Base-by-base conservation (phyloP, 2,113 vertebrate species). In the Bubo blakistoni region DNA sequence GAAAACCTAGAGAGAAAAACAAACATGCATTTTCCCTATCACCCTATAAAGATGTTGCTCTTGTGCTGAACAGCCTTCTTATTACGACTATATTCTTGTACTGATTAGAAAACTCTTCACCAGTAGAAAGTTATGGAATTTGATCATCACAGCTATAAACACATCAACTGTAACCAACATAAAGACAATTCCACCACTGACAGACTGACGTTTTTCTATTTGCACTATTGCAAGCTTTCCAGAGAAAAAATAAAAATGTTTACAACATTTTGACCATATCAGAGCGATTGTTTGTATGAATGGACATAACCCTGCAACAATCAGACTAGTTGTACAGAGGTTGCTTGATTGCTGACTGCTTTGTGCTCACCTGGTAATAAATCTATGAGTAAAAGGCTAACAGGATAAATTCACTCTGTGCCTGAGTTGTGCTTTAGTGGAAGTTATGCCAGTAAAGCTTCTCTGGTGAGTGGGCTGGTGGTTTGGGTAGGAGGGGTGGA, bases 1-100 rank as follows among this genome's bases (percentile, higher is more conserved):
- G 82, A 95, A 98, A 97, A 92, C 97, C 97, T 99, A 8, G 46
- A 98, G 86, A 97, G 96, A 78, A 79, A 95, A 90, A 51, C 12
- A 18, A 87, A 85, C 69, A 36, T 62, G 65, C n/a, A 3, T 54
- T 79, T 90, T 49, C 36, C 17, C 19, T 88, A 18, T 18, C 38
- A 40, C 27, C n/a, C 25, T 73, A 3, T 71, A 44, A 73, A 77
- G 73, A 40, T 27, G n/a, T 58, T 44, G 38, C 17, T 32, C 24
- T 81, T 67, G 16, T 82, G 44, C 73, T 87, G 65, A 86, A 62
- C 16, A 32, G 36, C 42, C 16, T 27, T 67, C 27, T 51, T 54
- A 14, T 61, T 46, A 29, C 1, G 1, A 32, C 51, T 66, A 7
- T 51, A 20, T 40, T 92, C 38, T 36, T 42, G 16, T 44, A 5